Base-by-base conservation (phyloP, 2,797 vertebrate genomes). In the Gastrophryne carolinensis region DNA sequence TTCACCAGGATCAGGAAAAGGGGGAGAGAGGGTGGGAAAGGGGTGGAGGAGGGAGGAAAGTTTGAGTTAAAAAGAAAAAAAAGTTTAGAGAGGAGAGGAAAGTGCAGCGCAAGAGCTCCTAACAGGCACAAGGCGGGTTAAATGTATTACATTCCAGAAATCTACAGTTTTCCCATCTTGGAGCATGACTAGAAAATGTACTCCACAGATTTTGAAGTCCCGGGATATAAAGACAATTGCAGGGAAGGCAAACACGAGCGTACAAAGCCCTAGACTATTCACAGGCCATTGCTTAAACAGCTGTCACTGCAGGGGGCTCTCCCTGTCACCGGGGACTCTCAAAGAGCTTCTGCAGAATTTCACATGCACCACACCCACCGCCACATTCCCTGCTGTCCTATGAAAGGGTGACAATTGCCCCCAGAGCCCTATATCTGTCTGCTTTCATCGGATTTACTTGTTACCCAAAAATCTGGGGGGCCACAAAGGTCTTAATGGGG, bases 21-120 rank as follows among this genome's bases (percentile, higher is more conserved):
- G 44, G 57, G 70, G 79, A 75, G 65, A 50, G 50, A 61, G 56
- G 56, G 41, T 32, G 73, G 47, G 64, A 44, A 47, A 54, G 50
- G 13, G 44, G 75, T 72, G 63, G 67, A 70, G 80, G 81, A 82
- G 80, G 37, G 78, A 72, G 41, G 26, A 72, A 78, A 77, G 50
- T 65, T 77, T 77, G 66, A 64, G 50, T 39, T 68, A 49, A 77
- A 56, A 49, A 76, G 56, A 56, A 78, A 79, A 79, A 73, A 80
- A 49, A 65, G 66, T 72, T 72, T 67, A 13, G 26, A 57, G 53
- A 69, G 60, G 15, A 65, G 49, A 11, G 17, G 35, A 52, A 77
- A 44, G 47, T 67, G 76, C 77, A 76, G 79, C 49, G 74, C 73
- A 71, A 30, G 39, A 66, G 27, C 47, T 62, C 61, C 41, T 56